Evolutionary conservation across 2,888 invertebrate species (phyloP).

Genomic region (Cryptocheilus praepositus): DNA sequence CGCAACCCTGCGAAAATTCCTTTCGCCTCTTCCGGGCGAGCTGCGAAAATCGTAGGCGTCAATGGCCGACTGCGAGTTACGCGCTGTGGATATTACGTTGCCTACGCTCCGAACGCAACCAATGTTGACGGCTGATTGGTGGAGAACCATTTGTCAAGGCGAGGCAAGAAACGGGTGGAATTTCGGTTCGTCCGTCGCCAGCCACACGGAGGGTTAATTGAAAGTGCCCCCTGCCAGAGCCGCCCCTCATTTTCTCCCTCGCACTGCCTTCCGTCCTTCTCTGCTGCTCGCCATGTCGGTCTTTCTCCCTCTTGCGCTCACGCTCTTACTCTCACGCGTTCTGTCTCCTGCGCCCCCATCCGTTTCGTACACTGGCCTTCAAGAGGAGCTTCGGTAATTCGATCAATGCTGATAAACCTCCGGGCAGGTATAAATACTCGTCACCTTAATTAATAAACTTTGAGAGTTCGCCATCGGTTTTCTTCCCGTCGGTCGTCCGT

Average conservation of each 20-base stretch:
- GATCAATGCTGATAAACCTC: slow-evolving; percentile 40
- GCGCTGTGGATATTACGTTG: slow-evolving; percentile 38
- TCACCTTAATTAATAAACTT: no score
- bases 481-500: no score
- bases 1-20: no score
- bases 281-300: not conserved
- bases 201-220: slow-evolving; percentile 58
- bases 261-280: no score
- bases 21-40: slow-evolving; percentile 8
- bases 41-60: slow-evolving; percentile 13
- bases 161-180: slow-evolving; percentile 58
- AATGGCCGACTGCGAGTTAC: slow-evolving; percentile 23
- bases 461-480: no score
- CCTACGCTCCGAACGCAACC: slow-evolving; percentile 40
- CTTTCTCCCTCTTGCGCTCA: not conserved
- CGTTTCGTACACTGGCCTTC: no score
- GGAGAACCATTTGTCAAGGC: slow-evolving; percentile 58
- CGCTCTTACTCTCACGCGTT: no score
- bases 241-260: no score
- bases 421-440: slow-evolving; percentile 23
- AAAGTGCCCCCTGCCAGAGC: slow-evolving; percentile 38
- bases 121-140: slow-evolving; percentile 46
- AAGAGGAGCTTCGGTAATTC: slow-evolving; percentile 32
- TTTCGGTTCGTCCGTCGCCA: slow-evolving; percentile 58
- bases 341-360: not conserved